Base-by-base conservation (phyloP, 2,888 invertebrate species). In the Drosophila meridionalis region DNA sequence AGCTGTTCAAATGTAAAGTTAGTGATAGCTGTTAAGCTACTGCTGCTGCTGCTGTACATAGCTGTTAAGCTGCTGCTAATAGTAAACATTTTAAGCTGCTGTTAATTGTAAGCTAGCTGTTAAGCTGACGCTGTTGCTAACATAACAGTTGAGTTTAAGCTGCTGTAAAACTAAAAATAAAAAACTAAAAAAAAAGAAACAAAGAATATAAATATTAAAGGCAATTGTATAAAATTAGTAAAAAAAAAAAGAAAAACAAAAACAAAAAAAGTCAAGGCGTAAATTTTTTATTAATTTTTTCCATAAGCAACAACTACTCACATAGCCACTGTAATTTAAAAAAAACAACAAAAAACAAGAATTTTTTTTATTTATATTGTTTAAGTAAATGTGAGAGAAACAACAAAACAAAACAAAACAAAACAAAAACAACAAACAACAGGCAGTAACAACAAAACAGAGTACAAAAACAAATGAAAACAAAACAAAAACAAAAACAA, bases 361-460 rank as follows among this genome's bases (percentile, higher is more conserved):
- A 65, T 67, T 70, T 76, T 75, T 76, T 76, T 80, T 76, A 66
- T 80, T 80, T 63, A 59, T 79, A 78, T 81, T 77, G 69, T 47
- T 78, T 68, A 81, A 81, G 64, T 66, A 71, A 76, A 75, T 55
- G 58, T 65, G 56, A 80, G 57, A 57, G 63, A 76, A 56, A 69
- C 50, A 43, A 12, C 73, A 53, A 30, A 34, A 4, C 4, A 68
- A 68, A 67, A 68, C 20, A 20, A 20, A 20, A 20, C 20, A 20
- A 20, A 20, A 56, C 70, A 69, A 30, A 60, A 65, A 78, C 50
- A 47, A 47, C 69, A 55, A 77, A 69, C 56, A 80, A 77, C 78
- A 76, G 77, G 73, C 80, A 80, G 78, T 66, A 81, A 74, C 73
- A 80, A 86, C 73, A 84, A 85, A 89, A 87, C 82, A 87, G 77